Base-by-base conservation (phyloP, 2,797 vertebrate species). In the Centropyge bicolor region DNA sequence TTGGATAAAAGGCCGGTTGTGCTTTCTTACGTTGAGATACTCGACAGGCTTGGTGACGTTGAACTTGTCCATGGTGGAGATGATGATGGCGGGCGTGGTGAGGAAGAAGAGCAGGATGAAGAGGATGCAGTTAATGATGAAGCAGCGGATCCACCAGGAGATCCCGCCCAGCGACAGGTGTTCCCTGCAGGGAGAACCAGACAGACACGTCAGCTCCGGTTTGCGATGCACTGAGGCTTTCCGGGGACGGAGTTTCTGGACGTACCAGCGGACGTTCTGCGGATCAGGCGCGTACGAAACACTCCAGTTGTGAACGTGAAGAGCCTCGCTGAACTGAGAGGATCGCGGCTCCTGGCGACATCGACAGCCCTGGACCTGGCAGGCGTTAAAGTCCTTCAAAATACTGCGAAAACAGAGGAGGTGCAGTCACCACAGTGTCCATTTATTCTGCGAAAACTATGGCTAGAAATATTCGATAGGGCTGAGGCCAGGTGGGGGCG, bases 41-140 rank as follows among this genome's bases (percentile, higher is more conserved):
- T 99, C 98, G 80, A 99, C 98, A 0, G 98, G 98, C 85, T 99
- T 99, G 88, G 98, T 99, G 86, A 99, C 98, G 12, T 99, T 99
- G 90, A 99, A 99, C 94, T 99, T 99, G 96, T 99, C 98, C 98
- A 99, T 99, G 70, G 98, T 99, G 85, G 97, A 96, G 94, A 99
- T 99, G 94, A 99, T 99, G 92, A 99, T 99, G 87, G 98, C 98
- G 0, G 98, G 98, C 0, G 98, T 99, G 74, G 98, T 99, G 91
- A 99, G 98, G 94, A 99, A 99, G 95, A 99, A 99, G 80, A 99
- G 98, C 48, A 99, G 95, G 80, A 99, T 89, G 93, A 99, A 99
- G 88, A 99, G 97, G 88, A 98, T 96, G 76, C 96, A 95, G 43
- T 99, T 99, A 93, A 99, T 99, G 89, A 99, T 94, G 4, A 98